Conservation (phyloP, 2,113 vertebrate species). For the Lathamus discolor region DNA sequence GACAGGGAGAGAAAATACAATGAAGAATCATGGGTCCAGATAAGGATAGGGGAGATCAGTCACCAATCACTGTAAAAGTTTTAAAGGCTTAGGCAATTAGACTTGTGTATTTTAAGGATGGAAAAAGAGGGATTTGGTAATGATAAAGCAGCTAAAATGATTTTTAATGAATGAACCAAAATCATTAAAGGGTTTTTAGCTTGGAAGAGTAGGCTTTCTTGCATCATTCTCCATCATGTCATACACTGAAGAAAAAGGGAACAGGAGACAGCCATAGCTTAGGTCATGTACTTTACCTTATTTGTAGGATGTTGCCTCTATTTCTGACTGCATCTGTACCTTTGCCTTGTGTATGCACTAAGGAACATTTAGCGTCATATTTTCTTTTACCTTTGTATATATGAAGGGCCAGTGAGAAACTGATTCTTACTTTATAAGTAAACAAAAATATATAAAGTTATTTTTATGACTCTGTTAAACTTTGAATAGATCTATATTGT, state of each 20-base stretch:
- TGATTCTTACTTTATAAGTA: not conserved
- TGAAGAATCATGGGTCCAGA: not conserved
- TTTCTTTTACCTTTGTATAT: not conserved
- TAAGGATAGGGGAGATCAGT: not conserved
- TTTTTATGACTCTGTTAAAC: not conserved
- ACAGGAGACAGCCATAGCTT: not conserved
- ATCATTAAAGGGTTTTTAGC: not conserved
- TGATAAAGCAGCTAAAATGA: not conserved
- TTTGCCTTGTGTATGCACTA: not conserved
- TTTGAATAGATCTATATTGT: not conserved
- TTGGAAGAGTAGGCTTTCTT: not conserved
- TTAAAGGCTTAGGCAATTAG: not conserved
- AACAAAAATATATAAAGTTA: not conserved
- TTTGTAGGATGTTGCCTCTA: not conserved
- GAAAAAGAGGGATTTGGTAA: not conserved
- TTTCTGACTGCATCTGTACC: not conserved
- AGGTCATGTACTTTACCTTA: not conserved
- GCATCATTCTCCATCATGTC: not conserved
- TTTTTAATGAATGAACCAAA: not conserved
- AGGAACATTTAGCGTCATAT: not conserved
- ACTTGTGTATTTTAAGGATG: not conserved
- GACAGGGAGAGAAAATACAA: not conserved
- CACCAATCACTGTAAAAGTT: not conserved
- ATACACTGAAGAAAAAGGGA: not conserved
- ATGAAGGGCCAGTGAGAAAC: not conserved